phyloP scores from a whole-genome alignment of 2,113 vertebrate species.

The Emydura subglobosa region DNA sequence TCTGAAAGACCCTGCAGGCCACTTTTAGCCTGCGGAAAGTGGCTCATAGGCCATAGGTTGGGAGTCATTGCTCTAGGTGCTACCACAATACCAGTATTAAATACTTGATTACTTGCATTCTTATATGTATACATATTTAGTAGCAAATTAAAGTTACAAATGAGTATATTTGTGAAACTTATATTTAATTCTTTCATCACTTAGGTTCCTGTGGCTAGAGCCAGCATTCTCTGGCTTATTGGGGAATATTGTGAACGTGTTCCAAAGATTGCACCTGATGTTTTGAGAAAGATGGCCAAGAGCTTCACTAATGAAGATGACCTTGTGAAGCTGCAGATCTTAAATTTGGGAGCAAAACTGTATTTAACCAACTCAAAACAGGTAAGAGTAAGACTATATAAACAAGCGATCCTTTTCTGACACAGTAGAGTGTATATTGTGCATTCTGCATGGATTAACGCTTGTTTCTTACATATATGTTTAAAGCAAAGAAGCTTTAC shows the following conservation, averaged over 20 bases:
- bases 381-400: slow-evolving; percentile 77
- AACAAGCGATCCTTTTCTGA: accelerated
- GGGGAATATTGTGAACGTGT: slow-evolving; percentile 97
- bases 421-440: neutral
- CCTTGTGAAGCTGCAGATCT: slow-evolving; percentile 94
- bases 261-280: slow-evolving; percentile 96
- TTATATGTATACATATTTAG: accelerated
- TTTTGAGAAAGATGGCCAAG: slow-evolving; percentile 95
- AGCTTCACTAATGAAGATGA: slow-evolving; percentile 93
- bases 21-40: no score
- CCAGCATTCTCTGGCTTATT: slow-evolving; percentile 98
- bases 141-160: neutral
- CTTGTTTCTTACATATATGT: neutral
- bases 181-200: neutral
- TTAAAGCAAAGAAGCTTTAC: neutral
- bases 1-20: no score
- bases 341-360: slow-evolving; percentile 95
- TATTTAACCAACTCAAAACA: slow-evolving; percentile 98
- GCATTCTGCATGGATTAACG: neutral
- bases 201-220: slow-evolving; percentile 97
- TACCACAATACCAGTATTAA: neutral
- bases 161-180: neutral
- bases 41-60: no score
- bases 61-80: neutral
- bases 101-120: neutral